phyloP scores from a whole-genome alignment of 2,888 invertebrate species.

The Limnephilus lunatus region DNA sequence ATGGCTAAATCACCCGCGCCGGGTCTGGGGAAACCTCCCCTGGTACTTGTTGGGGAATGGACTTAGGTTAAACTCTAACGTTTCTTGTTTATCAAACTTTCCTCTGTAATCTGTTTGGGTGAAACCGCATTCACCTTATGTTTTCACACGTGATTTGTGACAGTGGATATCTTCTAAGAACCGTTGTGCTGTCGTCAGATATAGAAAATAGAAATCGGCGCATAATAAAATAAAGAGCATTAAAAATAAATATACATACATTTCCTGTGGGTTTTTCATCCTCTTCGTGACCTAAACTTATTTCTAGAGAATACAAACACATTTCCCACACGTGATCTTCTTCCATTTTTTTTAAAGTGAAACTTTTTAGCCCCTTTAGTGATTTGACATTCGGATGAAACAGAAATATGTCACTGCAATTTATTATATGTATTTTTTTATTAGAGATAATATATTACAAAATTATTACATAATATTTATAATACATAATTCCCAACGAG shows the following conservation, averaged over 20 bases:
- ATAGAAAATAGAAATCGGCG: not conserved
- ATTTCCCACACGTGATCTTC: not conserved
- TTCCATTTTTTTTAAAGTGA: no score
- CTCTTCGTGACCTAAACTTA: not conserved
- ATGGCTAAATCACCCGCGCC: not conserved
- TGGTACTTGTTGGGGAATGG: not conserved
- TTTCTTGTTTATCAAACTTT: not conserved
- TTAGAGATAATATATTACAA: no score
- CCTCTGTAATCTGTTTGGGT: not conserved
- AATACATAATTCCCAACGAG: no score
- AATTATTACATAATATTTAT: no score
- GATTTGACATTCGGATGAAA: no score
- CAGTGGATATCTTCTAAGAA: not conserved
- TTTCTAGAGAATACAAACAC: not conserved
- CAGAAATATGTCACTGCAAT: no score
- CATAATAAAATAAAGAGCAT: not conserved
- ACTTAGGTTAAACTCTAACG: not conserved
- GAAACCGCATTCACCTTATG: not conserved
- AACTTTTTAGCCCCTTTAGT: no score
- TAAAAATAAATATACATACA: not conserved
- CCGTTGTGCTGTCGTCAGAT: not conserved
- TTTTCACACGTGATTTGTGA: not conserved
- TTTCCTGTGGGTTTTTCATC: not conserved
- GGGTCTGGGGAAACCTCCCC: not conserved
- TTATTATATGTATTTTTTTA: no score